Evolutionary conservation across 2,888 invertebrate genomes (phyloP).

Genomic region (Linyphia triangularis): DNA sequence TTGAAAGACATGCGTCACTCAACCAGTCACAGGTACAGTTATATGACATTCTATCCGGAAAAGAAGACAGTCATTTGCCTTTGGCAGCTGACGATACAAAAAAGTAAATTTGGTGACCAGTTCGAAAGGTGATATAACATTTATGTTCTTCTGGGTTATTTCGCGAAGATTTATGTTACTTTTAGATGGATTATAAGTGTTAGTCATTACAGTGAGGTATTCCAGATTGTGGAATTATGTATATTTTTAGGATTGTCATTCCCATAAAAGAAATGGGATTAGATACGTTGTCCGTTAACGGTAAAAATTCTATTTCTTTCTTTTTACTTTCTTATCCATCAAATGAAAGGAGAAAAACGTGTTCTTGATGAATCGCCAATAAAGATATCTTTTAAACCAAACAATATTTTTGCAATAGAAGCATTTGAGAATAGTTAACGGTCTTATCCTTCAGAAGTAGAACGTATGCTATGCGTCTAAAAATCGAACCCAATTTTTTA

Average conservation of each 20-base stretch:
- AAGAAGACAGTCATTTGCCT: conserved; percentile 12
- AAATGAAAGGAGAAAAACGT: too few relatives aligned
- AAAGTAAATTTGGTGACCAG: not conserved
- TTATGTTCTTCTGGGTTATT: not conserved
- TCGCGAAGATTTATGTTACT: conserved; percentile 5
- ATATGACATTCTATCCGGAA: not conserved
- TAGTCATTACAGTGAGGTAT: not conserved
- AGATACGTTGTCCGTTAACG: too few relatives aligned
- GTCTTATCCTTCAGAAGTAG: too few relatives aligned
- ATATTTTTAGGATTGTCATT: conserved; percentile 10
- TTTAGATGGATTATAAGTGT: conserved; percentile 4
- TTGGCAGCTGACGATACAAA: conserved; percentile 12
- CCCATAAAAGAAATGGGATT: too few relatives aligned
- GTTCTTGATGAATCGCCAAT: too few relatives aligned
- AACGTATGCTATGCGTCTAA: too few relatives aligned
- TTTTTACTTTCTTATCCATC: too few relatives aligned
- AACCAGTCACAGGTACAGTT: not conserved
- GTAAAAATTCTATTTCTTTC: too few relatives aligned
- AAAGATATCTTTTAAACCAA: too few relatives aligned
- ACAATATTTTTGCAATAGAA: too few relatives aligned
- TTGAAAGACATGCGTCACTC: not conserved
- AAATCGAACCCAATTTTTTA: too few relatives aligned
- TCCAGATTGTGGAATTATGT: conserved; percentile 5
- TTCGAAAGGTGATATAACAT: conserved; percentile 16
- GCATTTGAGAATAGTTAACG: too few relatives aligned